These are phyloP conservation scores for Mesodorylaimus sp. DNA, from an alignment of 2,888 invertebrate species.

Conservation along the genomic window DNA sequence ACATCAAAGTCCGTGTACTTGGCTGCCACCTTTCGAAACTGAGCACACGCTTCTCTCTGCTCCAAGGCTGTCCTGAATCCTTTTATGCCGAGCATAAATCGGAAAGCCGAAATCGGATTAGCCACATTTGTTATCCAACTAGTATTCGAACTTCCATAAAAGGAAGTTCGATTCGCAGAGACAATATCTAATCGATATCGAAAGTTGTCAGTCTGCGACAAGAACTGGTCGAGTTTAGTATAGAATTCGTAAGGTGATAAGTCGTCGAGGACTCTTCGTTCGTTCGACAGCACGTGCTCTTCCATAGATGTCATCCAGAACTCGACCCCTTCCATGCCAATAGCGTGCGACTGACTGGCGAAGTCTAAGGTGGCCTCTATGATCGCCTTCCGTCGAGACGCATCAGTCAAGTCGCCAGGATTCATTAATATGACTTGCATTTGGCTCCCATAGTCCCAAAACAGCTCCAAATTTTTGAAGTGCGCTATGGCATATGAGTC, in stretches of 20 bases:
- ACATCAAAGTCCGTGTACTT: conserved; percentile 22
- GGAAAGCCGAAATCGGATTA: conserved; percentile 9
- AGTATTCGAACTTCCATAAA: background rate
- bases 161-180: background rate
- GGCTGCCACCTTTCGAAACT: conserved; percentile 18
- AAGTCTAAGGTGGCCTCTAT: background rate
- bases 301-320: background rate
- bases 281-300: background rate
- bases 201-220: background rate
- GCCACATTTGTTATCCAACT: background rate
- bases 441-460: conserved; percentile 60
- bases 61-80: conserved; percentile 22
- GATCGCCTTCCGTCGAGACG: background rate
- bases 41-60: conserved; percentile 21
- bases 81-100: conserved; percentile 25
- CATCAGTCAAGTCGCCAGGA: background rate
- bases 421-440: background rate
- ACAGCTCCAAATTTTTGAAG: conserved; percentile 71
- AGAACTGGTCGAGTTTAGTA: background rate
- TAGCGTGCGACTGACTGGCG: background rate
- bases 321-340: background rate
- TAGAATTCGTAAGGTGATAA: background rate
- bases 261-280: background rate
- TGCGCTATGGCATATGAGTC: conserved; percentile 76
- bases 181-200: background rate